Evolutionary conservation across 53 echinoderm and acorn worm species (phyloP).

Genomic region (Hippasteria phrygiana): DNA sequence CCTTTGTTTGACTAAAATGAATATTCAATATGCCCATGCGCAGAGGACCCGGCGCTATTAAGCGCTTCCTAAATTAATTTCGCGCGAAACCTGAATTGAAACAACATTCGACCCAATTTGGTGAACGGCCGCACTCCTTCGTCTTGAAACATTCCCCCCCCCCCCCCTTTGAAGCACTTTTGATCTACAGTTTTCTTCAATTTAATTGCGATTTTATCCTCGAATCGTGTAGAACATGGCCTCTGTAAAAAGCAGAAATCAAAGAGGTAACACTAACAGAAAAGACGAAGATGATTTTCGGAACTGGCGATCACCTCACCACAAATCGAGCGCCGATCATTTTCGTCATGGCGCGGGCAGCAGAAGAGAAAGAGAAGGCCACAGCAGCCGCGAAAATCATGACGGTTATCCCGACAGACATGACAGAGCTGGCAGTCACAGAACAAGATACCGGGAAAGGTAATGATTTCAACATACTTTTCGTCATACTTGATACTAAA

Average conservation of each 20-base stretch:
- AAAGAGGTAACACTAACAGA: constrained; percentile 4
- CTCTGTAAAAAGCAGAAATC: constrained; percentile 54
- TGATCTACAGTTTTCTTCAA: neutral
- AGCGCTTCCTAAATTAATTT: neutral
- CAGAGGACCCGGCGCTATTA: neutral
- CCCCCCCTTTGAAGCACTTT: neutral
- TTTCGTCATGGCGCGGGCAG: constrained; percentile 17
- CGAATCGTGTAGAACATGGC: constrained; percentile 20
- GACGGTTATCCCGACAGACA: neutral
- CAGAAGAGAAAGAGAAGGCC: neutral
- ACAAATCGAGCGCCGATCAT: constrained; percentile 14
- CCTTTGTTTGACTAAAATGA: constrained; percentile 41
- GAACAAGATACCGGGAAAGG: constrained; percentile 57
- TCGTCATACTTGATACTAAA: neutral
- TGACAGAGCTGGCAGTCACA: constrained; percentile 30
- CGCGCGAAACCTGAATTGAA: constrained; percentile 63
- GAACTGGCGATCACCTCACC: constrained; percentile 57
- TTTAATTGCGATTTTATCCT: neutral
- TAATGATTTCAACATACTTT: neutral
- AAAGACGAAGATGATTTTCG: constrained; percentile 45
- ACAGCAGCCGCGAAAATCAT: neutral
- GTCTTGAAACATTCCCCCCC: neutral
- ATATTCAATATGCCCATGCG: constrained; percentile 61
- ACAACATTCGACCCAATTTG: constrained; percentile 14
- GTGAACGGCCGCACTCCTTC: neutral